Conservation (phyloP, 2,797 vertebrate genomes). For the Sylvilagus floridanus region DNA sequence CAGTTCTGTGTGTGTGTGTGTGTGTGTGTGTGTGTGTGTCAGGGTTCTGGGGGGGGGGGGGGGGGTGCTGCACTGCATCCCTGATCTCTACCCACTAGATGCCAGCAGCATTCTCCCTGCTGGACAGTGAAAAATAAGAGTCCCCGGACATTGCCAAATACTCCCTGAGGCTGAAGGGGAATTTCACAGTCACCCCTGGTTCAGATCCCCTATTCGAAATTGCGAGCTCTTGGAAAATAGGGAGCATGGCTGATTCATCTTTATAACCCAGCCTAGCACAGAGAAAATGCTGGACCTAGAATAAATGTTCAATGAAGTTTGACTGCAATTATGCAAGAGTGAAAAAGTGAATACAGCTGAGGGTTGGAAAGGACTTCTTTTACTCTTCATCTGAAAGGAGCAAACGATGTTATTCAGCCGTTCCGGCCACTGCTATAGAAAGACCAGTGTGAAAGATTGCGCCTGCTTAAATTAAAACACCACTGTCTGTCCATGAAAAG, state of each 20-base stretch:
- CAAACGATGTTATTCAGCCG: conserved; percentile 39
- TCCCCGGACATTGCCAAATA: background rate
- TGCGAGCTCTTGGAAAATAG: background rate
- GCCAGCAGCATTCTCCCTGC: background rate
- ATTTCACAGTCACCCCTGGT: background rate
- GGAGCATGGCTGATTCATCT: background rate
- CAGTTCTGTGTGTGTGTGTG: background rate
- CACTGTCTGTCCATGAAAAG: conserved; percentile 80
- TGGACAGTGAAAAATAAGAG: background rate
- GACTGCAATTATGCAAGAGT: background rate
- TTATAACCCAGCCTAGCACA: background rate
- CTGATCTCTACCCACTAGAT: background rate
- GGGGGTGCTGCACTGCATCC: background rate
- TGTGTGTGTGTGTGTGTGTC: no score
- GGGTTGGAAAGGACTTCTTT: conserved; percentile 27
- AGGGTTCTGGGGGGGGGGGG: background rate
- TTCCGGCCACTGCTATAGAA: conserved; percentile 22
- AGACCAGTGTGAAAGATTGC: conserved; percentile 83
- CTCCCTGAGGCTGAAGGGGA: background rate
- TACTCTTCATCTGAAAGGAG: conserved; percentile 44
- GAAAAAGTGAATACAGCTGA: conserved; percentile 26
- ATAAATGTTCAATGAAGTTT: background rate
- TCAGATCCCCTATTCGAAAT: background rate
- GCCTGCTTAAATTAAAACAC: conserved; percentile 86
- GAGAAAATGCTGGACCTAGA: background rate